A percentile compares a stretch with the other conserved stretches of the same genome.
Conservation (phyloP, 2,113 vertebrate species). For the Platichthys flesus region DNA sequence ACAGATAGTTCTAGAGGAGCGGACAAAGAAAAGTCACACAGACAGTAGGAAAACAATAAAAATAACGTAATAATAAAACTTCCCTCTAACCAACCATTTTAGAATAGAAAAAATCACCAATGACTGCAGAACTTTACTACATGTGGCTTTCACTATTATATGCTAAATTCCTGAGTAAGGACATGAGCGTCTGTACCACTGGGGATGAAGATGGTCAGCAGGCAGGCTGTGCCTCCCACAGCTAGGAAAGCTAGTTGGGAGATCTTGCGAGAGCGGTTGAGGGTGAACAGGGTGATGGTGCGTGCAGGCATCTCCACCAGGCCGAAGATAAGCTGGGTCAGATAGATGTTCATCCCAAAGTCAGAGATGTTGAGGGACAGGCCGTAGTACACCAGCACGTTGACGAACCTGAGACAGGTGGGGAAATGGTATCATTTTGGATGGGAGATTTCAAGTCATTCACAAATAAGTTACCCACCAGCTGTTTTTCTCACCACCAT, state of each 20-base stretch:
- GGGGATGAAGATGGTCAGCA: constrained; percentile 75
- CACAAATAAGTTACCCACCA: not conserved
- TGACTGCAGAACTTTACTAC: not conserved
- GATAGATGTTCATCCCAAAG: constrained; percentile 84
- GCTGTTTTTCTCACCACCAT: no score
- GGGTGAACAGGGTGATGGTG: constrained; percentile 75
- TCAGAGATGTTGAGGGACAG: constrained; percentile 77
- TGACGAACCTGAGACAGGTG: constrained; percentile 71
- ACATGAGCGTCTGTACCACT: constrained; percentile 37
- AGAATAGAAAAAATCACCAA: no score
- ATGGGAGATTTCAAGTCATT: not conserved
- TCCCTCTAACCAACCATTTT: not conserved
- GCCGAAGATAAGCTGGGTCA: constrained; percentile 83
- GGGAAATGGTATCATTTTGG: not conserved
- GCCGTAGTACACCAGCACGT: constrained; percentile 85
- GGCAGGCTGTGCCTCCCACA: constrained; percentile 74
- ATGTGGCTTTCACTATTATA: not conserved
- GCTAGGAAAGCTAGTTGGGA: constrained; percentile 74
- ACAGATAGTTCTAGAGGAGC: constrained; percentile 56
- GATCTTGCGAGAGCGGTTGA: constrained; percentile 72
- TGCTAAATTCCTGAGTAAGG: not conserved
- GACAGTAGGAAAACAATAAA: not conserved
- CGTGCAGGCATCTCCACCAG: constrained; percentile 84
- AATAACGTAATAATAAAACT: not conserved
- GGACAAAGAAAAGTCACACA: not conserved